Percentiles rank a stretch among this genome's conserved stretches.
phyloP scores from a whole-genome alignment of 2,113 vertebrate species.

The Gymnorhina tibicen region DNA sequence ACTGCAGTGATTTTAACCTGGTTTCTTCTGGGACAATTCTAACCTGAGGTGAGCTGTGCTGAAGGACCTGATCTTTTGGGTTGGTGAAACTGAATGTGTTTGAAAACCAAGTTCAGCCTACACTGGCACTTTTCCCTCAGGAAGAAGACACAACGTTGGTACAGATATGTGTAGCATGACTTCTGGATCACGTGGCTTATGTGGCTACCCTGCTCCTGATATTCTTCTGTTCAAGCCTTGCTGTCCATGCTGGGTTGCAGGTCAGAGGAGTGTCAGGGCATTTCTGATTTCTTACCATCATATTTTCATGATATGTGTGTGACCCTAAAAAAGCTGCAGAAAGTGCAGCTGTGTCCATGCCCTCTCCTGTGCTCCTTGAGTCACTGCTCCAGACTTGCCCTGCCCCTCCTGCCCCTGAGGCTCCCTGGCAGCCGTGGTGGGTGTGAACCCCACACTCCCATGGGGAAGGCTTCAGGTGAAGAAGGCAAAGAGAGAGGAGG shows the following conservation, averaged over 20 bases:
- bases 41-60: background rate
- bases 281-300: background rate
- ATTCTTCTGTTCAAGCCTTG: background rate
- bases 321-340: background rate
- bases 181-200: background rate
- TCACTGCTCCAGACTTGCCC: background rate
- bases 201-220: background rate
- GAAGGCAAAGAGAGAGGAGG: background rate
- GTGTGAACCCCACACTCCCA: background rate
- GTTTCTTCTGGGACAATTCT: background rate
- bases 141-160: background rate
- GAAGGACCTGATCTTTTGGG: background rate
- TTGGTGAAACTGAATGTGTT: background rate
- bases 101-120: background rate
- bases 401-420: background rate
- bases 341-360: background rate
- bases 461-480: background rate
- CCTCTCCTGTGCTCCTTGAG: background rate
- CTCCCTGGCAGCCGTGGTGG: background rate
- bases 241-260: background rate
- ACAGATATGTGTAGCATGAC: background rate
- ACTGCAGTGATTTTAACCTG: background rate
- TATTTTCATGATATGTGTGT: background rate
- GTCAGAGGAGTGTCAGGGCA: background rate
- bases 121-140: background rate